These are phyloP conservation scores for Capra hircus DNA, from an alignment of 2,113 vertebrate species.

Conservation along the genomic window DNA sequence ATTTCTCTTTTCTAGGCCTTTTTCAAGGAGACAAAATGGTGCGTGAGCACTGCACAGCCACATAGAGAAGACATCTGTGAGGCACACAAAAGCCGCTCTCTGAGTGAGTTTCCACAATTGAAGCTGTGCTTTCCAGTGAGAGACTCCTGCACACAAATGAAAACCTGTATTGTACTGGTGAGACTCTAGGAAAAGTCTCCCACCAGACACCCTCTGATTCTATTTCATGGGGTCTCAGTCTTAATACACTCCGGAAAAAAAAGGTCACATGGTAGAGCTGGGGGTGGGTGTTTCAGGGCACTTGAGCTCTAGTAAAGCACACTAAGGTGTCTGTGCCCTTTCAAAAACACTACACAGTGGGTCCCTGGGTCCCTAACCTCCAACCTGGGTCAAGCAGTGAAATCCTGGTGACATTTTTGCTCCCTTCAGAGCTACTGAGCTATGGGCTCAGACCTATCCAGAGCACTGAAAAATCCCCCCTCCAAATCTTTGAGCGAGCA, in stretches of 20 bases:
- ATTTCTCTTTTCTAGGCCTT: neutral
- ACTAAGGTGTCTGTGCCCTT: neutral
- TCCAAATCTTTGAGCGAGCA: neutral
- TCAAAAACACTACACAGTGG: neutral
- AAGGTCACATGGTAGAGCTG: neutral
- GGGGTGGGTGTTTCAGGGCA: neutral
- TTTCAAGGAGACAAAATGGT: neutral
- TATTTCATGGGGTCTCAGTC: neutral
- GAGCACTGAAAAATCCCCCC: neutral
- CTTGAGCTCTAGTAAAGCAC: neutral
- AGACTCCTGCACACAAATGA: neutral
- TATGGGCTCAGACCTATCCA: neutral
- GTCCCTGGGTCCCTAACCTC: neutral
- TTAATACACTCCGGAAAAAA: neutral
- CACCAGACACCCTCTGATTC: neutral
- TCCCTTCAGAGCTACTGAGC: neutral
- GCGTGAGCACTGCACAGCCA: neutral
- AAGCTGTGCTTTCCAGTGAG: neutral
- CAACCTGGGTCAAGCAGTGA: neutral
- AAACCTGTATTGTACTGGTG: neutral
- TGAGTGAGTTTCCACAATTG: neutral
- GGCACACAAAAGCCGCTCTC: neutral
- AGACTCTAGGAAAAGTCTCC: neutral
- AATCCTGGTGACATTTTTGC: neutral
- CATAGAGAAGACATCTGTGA: neutral